Conservation (phyloP, 1,140 invertebrate genomes). For the Diabrotica virgifera region DNA sequence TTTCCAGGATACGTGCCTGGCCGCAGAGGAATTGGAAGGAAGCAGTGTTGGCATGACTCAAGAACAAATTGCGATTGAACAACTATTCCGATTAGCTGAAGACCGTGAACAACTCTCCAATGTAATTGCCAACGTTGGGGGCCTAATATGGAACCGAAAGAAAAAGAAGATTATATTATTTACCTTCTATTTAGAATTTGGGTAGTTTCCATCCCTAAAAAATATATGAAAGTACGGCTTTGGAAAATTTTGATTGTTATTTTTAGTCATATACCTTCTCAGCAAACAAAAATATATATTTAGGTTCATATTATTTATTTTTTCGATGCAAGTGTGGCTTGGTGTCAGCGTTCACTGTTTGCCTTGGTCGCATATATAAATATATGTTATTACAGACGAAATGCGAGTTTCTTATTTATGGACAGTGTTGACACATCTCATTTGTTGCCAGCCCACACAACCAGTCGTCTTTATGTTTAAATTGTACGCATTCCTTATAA, state of each 20-base stretch:
- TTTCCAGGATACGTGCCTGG: too few species aligned
- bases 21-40: too few species aligned
- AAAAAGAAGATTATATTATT: too few species aligned
- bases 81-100: too few species aligned
- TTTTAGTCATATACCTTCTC: constrained; percentile 14
- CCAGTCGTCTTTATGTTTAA: constrained; percentile 40
- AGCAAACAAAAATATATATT: constrained; percentile 18
- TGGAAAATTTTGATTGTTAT: constrained; percentile 8
- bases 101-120: too few species aligned
- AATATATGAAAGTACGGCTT: not conserved
- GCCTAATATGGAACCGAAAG: too few species aligned
- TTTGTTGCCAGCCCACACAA: constrained; percentile 43
- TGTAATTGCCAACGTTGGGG: too few species aligned
- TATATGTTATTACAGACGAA: constrained; percentile 33
- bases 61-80: too few species aligned
- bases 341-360: constrained; percentile 29
- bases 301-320: constrained; percentile 28
- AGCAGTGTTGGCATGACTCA: too few species aligned
- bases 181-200: too few species aligned
- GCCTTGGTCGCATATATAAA: constrained; percentile 32
- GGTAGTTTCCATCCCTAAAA: not conserved
- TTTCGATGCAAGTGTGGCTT: constrained; percentile 25
- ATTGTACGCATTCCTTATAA: constrained; percentile 37
- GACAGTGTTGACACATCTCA: constrained; percentile 46
- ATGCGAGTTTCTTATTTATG: constrained; percentile 39